Percentiles rank a stretch among this genome's conserved stretches.
phyloP scores from a whole-genome alignment of 2,888 invertebrate genomes.

The Ditylenchus weischeri region DNA sequence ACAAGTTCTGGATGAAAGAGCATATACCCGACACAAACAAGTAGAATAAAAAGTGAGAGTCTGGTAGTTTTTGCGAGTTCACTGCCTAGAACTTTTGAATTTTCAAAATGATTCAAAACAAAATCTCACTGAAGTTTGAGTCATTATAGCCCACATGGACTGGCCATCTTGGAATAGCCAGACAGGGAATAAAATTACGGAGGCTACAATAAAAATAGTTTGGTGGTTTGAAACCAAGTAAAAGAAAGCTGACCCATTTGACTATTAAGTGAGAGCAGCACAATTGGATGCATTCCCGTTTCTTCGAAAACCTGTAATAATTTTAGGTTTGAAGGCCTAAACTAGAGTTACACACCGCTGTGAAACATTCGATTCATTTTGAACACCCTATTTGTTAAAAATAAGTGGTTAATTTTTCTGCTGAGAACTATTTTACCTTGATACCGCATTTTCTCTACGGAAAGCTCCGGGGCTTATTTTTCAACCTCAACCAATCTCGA shows the following conservation, averaged over 20 bases:
- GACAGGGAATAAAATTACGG: slow-evolving; percentile 40
- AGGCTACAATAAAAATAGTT: slow-evolving; percentile 19
- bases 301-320: slow-evolving; percentile 73
- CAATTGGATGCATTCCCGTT: slow-evolving; percentile 82
- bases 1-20: slow-evolving; percentile 89
- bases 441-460: no score
- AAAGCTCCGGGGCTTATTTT: no score
- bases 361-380: no score
- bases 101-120: not conserved
- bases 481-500: no score
- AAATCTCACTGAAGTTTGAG: slow-evolving; percentile 58
- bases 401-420: no score
- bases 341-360: no score
- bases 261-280: slow-evolving; percentile 77
- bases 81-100: slow-evolving; percentile 3
- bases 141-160: slow-evolving; percentile 9
- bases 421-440: no score
- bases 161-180: slow-evolving; percentile 35
- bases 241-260: slow-evolving; percentile 58
- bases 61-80: slow-evolving; percentile 23
- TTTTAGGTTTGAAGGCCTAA: slow-evolving; percentile 7
- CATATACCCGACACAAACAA: slow-evolving; percentile 68
- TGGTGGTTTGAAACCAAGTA: no score
- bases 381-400: no score
- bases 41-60: slow-evolving; percentile 39